Base-by-base conservation (phyloP, 2,113 vertebrate genomes). In the Dromaius novaehollandiae region DNA sequence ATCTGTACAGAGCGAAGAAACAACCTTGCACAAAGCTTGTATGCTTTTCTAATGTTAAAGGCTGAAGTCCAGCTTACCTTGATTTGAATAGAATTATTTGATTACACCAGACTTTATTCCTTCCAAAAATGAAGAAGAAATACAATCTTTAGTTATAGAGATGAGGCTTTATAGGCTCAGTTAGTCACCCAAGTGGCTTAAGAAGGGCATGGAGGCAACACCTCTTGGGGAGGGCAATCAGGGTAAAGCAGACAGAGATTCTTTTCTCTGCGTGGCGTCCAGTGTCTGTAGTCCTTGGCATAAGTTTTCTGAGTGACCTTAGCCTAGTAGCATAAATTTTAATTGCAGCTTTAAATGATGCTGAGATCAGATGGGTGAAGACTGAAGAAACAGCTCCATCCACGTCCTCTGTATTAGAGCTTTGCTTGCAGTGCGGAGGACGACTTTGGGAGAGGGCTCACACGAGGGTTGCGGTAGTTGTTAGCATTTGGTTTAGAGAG, bases 271-370 rank as follows among this genome's bases (percentile, higher is more conserved):
- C 93, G 71, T 93, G 64, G 46, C 77, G 86, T 90, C 60, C 38
- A 66, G 78, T 86, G 28, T 75, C 44, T 75, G 88, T 96, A 90
- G 76, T 20, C 93, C 68, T 96, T 95, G 96, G 90, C 92, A 66
- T 50, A 46, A 24, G 71, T 83, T 93, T 90, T 81, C 76, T n/a
- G 63, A 93, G 60, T 96, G 90, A 95, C 86, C 76, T 93, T 95
- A 96, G 76, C 89, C 58, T 63, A 70, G 85, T 10, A 75, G 88
- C 93, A 90, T 77, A 96, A 80, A 94, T 94, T 91, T 91, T 96
- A 97, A 90, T 83, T 96, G 68, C 60, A 75, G 13, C 34, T 96
- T 68, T 77, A 91, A 94, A 81, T 83, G 82, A 78, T 6, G 50
- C 40, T 88, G 79, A 15, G 75, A 90, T 85, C 90, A 94, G 79